phyloP scores from a whole-genome alignment of 2,888 invertebrate species.

The Oligia fasciuncula region DNA sequence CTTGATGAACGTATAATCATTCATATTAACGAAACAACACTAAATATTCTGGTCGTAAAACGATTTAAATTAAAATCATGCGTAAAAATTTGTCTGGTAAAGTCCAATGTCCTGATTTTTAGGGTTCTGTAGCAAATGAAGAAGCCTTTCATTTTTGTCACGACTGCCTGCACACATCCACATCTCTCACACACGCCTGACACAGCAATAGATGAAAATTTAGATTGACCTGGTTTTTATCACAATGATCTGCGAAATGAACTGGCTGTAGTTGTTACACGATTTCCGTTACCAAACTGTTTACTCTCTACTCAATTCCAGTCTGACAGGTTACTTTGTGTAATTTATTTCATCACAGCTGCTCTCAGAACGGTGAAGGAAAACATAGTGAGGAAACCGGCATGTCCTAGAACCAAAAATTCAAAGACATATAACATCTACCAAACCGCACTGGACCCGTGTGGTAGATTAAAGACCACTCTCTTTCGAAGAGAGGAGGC shows the following conservation, averaged over 20 bases:
- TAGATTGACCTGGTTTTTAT: not conserved
- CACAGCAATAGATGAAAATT: not conserved
- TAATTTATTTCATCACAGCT: too few relatives aligned
- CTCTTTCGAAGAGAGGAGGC: too few relatives aligned
- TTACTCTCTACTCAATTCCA: too few relatives aligned
- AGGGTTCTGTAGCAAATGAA: not conserved
- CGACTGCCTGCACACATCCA: not conserved
- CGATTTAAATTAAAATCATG: conserved; percentile 35
- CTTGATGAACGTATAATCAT: conserved; percentile 16
- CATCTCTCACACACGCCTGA: too few relatives aligned
- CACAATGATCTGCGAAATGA: not conserved
- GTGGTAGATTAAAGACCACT: too few relatives aligned
- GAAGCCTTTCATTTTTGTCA: not conserved
- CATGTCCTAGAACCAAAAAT: too few relatives aligned
- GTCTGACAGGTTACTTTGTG: too few relatives aligned
- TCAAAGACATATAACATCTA: too few relatives aligned
- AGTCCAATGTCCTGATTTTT: conserved; percentile 32
- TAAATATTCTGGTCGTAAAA: conserved; percentile 8
- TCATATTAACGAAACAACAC: conserved; percentile 23
- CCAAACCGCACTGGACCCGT: too few relatives aligned
- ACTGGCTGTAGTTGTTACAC: too few relatives aligned
- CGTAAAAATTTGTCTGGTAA: not conserved
- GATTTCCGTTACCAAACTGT: not conserved
- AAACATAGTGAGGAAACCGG: too few relatives aligned
- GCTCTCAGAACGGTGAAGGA: too few relatives aligned